These are phyloP conservation scores for Drosophila ironensis DNA, from an alignment of 1,140 invertebrate genomes.

Conservation along the genomic window DNA sequence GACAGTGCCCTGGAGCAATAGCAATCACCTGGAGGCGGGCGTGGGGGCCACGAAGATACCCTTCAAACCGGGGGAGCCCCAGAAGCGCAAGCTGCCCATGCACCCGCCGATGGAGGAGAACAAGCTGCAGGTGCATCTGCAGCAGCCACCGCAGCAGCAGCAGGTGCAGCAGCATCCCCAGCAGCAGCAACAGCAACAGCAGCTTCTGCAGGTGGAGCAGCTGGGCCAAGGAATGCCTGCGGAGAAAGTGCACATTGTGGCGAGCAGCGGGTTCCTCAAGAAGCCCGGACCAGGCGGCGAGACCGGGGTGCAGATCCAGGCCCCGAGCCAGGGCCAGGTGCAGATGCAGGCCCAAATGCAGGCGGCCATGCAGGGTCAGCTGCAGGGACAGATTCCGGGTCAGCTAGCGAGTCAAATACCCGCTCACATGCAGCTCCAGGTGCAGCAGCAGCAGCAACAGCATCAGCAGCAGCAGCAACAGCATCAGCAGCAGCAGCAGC, in stretches of 20 bases:
- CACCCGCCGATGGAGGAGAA: slow-evolving; percentile 53
- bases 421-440: slow-evolving; percentile 17
- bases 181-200: too few relatives aligned
- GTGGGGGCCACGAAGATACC: slow-evolving; percentile 4
- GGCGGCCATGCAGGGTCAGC: slow-evolving; percentile 23
- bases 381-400: slow-evolving; percentile 10
- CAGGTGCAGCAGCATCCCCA: too few relatives aligned
- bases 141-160: slow-evolving; percentile 15
- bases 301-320: not conserved
- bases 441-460: slow-evolving; percentile 24
- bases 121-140: slow-evolving; percentile 23
- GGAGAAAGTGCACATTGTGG: slow-evolving; percentile 30
- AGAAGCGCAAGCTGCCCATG: slow-evolving; percentile 49
- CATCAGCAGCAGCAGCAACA: slow-evolving; percentile 20
- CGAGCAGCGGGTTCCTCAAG: slow-evolving; percentile 8
- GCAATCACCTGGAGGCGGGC: slow-evolving; percentile 11
- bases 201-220: too few relatives aligned
- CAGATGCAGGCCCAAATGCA: slow-evolving; percentile 37
- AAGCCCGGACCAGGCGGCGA: slow-evolving; percentile 9
- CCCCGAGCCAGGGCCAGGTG: slow-evolving; percentile 21
- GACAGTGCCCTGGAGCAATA: slow-evolving; percentile 2
- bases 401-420: slow-evolving; percentile 10
- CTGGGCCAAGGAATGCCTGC: too few relatives aligned
- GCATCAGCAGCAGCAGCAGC: slow-evolving; percentile 11
- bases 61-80: slow-evolving; percentile 17